Percentiles rank a stretch among this genome's conserved stretches.
Conservation (phyloP, 2,888 invertebrate genomes). For the Fabriciana adippe region DNA sequence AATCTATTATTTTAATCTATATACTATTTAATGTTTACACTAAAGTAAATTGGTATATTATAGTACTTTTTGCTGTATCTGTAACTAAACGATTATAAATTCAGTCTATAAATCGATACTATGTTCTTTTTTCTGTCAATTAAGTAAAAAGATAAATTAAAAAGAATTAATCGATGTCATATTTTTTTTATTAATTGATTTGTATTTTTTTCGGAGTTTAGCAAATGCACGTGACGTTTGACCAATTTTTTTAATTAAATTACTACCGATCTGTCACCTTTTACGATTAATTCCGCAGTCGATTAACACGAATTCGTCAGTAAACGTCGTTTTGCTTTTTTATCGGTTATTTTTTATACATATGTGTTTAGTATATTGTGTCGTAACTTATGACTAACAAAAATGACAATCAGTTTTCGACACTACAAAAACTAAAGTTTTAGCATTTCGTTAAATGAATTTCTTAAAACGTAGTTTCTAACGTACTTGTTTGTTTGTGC, state of each 20-base stretch:
- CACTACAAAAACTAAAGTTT: not conserved
- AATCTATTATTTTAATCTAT: conserved; percentile 8
- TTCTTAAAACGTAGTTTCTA: not conserved
- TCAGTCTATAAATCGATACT: not conserved
- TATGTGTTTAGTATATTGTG: conserved; percentile 5
- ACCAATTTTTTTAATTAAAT: conserved; percentile 5
- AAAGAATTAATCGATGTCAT: conserved; percentile 2
- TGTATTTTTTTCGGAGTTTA: conserved; percentile 11
- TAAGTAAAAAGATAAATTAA: not conserved
- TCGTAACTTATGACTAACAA: conserved; percentile 7
- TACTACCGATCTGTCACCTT: conserved; percentile 10
- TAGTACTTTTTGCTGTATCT: not conserved
- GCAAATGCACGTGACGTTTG: conserved; percentile 20
- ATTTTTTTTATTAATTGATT: not conserved
- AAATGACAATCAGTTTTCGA: not conserved
- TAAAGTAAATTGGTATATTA: not conserved
- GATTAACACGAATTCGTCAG: conserved; percentile 47
- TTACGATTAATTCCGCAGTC: conserved; percentile 16
- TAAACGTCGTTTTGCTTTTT: conserved; percentile 46
- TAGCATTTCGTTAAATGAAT: not conserved
- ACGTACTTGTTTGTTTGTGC: not conserved
- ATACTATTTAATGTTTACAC: too few relatives aligned
- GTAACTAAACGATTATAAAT: not conserved
- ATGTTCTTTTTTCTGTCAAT: not conserved
- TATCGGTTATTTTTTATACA: conserved; percentile 15